phyloP scores from a whole-genome alignment of 2,113 vertebrate genomes.

The Chaetodon trifascialis region DNA sequence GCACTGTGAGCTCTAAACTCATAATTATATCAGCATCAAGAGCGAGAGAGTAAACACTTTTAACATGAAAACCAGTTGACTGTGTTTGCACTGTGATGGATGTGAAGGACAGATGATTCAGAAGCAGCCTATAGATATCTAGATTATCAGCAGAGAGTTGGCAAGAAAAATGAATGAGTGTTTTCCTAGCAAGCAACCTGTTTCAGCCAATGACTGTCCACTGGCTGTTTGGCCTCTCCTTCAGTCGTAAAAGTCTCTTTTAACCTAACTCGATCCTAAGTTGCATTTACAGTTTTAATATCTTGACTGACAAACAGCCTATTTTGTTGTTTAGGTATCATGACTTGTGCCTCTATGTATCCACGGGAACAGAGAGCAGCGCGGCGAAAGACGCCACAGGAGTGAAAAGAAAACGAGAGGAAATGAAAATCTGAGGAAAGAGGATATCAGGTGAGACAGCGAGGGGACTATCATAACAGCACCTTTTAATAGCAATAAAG shows the following conservation, averaged over 20 bases:
- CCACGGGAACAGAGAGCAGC: neutral
- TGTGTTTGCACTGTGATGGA: neutral
- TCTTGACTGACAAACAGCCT: neutral
- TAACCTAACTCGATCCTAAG: too few relatives aligned
- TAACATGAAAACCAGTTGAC: neutral
- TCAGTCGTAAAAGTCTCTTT: neutral
- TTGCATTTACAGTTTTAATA: neutral
- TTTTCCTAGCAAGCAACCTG: neutral
- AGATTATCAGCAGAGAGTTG: neutral
- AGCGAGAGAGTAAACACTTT: neutral
- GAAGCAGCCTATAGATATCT: neutral
- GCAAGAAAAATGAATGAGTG: neutral
- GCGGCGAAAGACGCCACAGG: neutral
- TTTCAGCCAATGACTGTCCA: too few relatives aligned
- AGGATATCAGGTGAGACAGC: conserved; percentile 14
- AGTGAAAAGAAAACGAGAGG: neutral
- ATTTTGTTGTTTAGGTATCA: neutral
- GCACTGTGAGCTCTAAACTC: neutral
- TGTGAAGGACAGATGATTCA: too few relatives aligned
- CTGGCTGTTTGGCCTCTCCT: too few relatives aligned
- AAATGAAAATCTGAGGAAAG: conserved; percentile 18
- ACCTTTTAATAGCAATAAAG: conserved; percentile 38
- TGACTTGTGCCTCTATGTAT: neutral
- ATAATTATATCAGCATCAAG: neutral
- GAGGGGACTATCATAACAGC: conserved; percentile 22